Percentiles rank a stretch among this genome's conserved stretches.
These are phyloP conservation scores for Lepisosteus osseus DNA, from an alignment of 2,113 vertebrate species.

Conservation along the genomic window DNA sequence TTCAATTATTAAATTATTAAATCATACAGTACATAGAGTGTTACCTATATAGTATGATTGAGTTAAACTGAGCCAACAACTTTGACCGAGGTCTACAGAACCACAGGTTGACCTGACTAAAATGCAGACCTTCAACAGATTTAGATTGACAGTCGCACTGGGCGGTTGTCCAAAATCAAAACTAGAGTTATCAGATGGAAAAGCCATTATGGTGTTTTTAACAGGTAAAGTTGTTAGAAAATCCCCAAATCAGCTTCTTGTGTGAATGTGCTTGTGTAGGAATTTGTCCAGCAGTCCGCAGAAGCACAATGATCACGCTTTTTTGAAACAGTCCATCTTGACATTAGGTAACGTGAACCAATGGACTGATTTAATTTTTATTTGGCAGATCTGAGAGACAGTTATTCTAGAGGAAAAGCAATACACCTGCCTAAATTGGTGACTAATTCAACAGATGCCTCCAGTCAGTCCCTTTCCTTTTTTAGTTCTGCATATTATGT, in stretches of 20 bases:
- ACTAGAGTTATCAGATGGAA: neutral
- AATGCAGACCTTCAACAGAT: too few species aligned
- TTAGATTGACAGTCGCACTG: too few species aligned
- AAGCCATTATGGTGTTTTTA: neutral
- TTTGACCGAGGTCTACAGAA: too few species aligned
- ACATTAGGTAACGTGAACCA: neutral
- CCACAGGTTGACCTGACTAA: neutral
- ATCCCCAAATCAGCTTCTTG: neutral
- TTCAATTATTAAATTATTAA: too few species aligned
- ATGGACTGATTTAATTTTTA: neutral
- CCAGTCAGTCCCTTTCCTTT: neutral
- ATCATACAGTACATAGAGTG: too few species aligned
- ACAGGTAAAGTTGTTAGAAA: neutral
- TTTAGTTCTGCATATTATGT: neutral
- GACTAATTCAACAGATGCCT: conserved; percentile 18
- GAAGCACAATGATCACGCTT: neutral
- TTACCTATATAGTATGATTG: too few species aligned
- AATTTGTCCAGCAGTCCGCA: neutral
- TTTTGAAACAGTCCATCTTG: neutral
- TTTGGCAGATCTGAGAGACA: neutral
- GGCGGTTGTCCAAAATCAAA: too few species aligned
- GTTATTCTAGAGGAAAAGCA: neutral
- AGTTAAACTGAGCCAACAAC: too few species aligned
- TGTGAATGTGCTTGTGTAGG: neutral
- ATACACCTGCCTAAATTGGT: neutral